A percentile compares a stretch with the other conserved stretches of the same genome.
These are phyloP conservation scores for Galago senegalensis DNA, from an alignment of 2,797 vertebrate genomes.

Conservation along the genomic window DNA sequence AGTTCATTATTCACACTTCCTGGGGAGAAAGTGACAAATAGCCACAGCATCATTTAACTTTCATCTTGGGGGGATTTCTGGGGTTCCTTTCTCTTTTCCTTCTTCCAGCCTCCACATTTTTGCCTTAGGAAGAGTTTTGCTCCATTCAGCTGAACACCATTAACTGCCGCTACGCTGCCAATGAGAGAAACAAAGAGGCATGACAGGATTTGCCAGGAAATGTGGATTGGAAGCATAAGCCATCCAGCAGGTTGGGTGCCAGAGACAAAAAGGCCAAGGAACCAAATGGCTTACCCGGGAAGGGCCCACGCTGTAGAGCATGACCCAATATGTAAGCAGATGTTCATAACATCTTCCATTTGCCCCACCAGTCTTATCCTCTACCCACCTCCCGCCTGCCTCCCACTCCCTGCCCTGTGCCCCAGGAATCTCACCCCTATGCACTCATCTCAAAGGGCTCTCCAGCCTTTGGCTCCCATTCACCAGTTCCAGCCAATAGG, in stretches of 20 bases:
- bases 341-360: background rate
- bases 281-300: background rate
- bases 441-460: background rate
- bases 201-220: background rate
- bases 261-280: background rate
- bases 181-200: background rate
- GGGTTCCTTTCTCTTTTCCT: background rate
- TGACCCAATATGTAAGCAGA: background rate
- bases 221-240: background rate
- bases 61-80: constrained; percentile 6
- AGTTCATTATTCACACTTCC: background rate
- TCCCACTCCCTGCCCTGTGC: background rate
- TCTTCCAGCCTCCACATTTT: background rate
- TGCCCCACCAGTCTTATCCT: background rate
- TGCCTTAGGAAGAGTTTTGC: background rate
- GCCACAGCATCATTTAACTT: background rate
- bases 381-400: background rate
- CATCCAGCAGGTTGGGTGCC: background rate
- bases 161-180: background rate
- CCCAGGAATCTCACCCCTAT: background rate
- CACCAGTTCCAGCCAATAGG: background rate
- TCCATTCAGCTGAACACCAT: background rate
- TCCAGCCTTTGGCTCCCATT: background rate
- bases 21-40: background rate
- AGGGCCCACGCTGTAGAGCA: background rate